Evolutionary conservation across 1,140 invertebrate genomes (phyloP).

Genomic region (Anthonomus grandis): DNA sequence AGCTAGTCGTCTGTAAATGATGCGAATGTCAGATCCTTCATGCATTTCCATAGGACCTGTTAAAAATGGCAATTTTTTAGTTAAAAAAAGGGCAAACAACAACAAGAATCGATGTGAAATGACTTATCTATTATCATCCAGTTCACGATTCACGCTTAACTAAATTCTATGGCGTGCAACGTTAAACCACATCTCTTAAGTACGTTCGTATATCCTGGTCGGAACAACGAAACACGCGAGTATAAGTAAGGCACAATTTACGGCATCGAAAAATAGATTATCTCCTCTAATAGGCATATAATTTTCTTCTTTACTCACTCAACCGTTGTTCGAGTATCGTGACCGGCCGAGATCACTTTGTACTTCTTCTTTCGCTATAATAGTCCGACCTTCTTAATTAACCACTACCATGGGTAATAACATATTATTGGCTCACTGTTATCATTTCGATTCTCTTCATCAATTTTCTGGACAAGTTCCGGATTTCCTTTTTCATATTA

Average conservation of each 20-base stretch:
- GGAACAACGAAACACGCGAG: neutral
- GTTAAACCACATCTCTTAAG: neutral
- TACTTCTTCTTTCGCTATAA: neutral
- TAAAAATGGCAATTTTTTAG: too few relatives aligned
- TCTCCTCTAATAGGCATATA: slow-evolving; percentile 12
- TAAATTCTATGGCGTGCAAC: neutral
- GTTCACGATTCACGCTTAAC: too few relatives aligned
- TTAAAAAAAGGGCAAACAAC: too few relatives aligned
- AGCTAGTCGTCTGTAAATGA: too few relatives aligned
- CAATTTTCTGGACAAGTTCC: neutral
- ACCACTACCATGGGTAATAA: slow-evolving; percentile 7
- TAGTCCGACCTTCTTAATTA: neutral
- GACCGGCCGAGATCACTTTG: slow-evolving; percentile 16
- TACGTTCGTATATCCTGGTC: neutral
- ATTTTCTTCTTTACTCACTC: slow-evolving; percentile 15
- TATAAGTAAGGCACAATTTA: neutral
- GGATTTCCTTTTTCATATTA: too few relatives aligned
- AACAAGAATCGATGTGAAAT: too few relatives aligned
- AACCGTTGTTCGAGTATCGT: slow-evolving; percentile 18
- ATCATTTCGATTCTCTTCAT: neutral
- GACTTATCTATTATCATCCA: too few relatives aligned
- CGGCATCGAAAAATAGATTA: slow-evolving; percentile 12
- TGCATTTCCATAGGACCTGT: too few relatives aligned
- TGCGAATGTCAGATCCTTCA: too few relatives aligned
- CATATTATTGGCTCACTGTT: neutral